Base-by-base conservation (phyloP, 2,888 invertebrate genomes). In the Oligia strigilis region DNA sequence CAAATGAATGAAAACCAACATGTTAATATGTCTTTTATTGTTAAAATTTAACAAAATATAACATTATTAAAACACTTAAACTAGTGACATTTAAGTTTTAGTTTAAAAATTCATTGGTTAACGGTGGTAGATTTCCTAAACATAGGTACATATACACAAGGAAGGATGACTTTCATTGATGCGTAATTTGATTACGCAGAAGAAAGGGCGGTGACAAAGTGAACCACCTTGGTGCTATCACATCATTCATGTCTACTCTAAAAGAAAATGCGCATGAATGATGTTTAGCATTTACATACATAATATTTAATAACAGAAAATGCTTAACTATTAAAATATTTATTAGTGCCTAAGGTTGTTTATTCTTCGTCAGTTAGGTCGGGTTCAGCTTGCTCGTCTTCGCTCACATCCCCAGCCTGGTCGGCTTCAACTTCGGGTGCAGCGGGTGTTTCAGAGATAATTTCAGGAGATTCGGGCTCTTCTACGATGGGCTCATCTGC, bases 351-450 rank as follows among this genome's bases (percentile, higher is more conserved):
- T 85, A 84, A 73, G 29, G 72, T 80, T 81, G 78, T 84, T 94
- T 96, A 97, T 95, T 97, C 97, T 90, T 97, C 97, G 81, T 97
- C 97, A n/a, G 96, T 97, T 82, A 97, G 95, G 88, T 97, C 97
- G 17, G 96, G 97, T 90, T 97, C 97, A 17, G 96, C 97, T 91
- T 95, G 93, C 87, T 97, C 97, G 82, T 97, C 96, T 86, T 97
- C 97, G 86, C 97, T 97, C 87, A 92, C 94, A 78, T 97, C 97
- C 46, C 76, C 89, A 8, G 78, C 66, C 58, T 91, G 91, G n/a
- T 92, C 94, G n/a, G 90, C 93, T 36, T 94, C 94, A 8, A 83
- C 69, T 46, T 94, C 94, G 52, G 89, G 36, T n/a, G 86, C 93
- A 46, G 71, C 81, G n/a, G 91, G 89, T 19, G 92, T 93, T 76